Evolutionary conservation across 2,797 vertebrate genomes (phyloP).

Genomic region (Pteronotus mesoamericanus): DNA sequence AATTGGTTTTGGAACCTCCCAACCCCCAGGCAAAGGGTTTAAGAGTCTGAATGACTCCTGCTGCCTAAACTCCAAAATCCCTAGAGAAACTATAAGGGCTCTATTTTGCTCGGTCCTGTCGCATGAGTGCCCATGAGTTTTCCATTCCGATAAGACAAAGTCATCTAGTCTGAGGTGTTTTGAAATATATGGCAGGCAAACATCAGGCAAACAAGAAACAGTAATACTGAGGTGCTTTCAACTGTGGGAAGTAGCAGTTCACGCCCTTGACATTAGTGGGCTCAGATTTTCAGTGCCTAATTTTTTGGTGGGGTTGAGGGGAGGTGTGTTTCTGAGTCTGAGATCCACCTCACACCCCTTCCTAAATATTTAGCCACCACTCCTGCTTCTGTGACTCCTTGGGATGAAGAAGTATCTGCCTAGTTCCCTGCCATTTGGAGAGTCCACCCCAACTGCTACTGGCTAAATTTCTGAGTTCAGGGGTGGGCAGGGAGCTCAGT

Average conservation of each 20-base stretch:
- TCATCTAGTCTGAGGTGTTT: neutral
- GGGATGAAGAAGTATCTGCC: neutral
- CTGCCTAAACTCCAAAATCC: neutral
- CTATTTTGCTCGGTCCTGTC: neutral
- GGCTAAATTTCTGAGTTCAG: neutral
- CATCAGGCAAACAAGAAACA: neutral
- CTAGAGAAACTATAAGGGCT: neutral
- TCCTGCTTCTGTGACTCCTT: neutral
- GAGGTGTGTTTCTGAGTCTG: neutral
- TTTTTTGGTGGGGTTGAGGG: neutral
- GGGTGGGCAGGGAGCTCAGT: neutral
- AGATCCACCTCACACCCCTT: neutral
- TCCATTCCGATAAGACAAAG: neutral
- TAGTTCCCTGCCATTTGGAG: neutral
- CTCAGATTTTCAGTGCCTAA: neutral
- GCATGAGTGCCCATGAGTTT: neutral
- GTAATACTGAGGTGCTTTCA: neutral
- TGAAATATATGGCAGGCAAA: neutral
- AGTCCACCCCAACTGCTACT: neutral
- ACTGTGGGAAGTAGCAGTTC: neutral
- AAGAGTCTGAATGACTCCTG: neutral
- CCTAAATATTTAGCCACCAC: neutral
- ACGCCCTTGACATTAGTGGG: neutral
- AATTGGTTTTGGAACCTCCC: neutral
- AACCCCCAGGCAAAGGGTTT: neutral